Evolutionary conservation across 2,113 vertebrate genomes (phyloP).

Genomic region (Sceloporus tristichus): DNA sequence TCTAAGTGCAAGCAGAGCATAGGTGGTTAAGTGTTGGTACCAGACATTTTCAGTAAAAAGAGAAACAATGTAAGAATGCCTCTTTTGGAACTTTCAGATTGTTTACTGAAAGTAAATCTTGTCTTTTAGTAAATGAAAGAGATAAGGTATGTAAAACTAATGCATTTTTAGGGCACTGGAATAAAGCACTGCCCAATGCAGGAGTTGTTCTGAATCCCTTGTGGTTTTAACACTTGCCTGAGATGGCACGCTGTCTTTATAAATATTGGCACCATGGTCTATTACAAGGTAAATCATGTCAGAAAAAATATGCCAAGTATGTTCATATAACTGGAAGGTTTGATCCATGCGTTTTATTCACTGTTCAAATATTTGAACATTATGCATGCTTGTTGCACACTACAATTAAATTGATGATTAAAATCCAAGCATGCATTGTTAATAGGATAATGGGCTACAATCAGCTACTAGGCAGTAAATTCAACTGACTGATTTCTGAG

Average conservation of each 20-base stretch:
- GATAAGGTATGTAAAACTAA: neutral
- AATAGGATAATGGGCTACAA: neutral
- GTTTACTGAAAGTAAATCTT: neutral
- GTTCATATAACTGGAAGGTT: neutral
- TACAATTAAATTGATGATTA: conserved; percentile 1
- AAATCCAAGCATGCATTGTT: conserved; percentile 29
- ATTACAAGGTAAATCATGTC: conserved; percentile 2
- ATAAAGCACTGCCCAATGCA: neutral
- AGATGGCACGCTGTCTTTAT: neutral
- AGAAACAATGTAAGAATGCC: neutral
- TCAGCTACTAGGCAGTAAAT: neutral
- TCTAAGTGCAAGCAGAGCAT: neutral
- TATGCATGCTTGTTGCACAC: neutral
- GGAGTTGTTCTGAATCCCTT: neutral
- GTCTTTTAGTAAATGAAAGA: neutral
- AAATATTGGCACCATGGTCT: conserved; percentile 14
- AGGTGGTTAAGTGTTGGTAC: neutral
- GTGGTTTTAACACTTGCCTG: neutral
- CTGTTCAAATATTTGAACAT: conserved; percentile 29
- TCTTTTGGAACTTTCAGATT: neutral
- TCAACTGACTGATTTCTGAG: neutral
- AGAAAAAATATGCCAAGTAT: neutral
- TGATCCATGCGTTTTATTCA: neutral
- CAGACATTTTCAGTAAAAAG: neutral
- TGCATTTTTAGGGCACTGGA: neutral